Base-by-base conservation (phyloP, 2,888 invertebrate genomes). In the Cheilosia vulpina region DNA sequence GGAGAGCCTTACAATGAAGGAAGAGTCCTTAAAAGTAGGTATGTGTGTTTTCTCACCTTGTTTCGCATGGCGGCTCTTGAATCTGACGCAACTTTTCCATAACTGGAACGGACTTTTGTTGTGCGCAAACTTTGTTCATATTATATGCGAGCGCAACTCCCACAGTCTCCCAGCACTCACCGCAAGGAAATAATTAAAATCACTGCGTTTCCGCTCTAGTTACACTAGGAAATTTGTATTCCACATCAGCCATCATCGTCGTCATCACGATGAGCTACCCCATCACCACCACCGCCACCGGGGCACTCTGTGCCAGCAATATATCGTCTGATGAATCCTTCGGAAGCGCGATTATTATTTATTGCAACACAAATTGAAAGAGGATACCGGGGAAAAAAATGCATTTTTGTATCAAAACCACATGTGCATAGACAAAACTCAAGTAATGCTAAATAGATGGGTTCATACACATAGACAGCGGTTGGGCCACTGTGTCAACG, bases 101-200 rank as follows among this genome's bases (percentile, higher is more conserved):
- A 55, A 68, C 43, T 57, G 6, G 45, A 72, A 72, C 17, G 27
- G 50, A 43, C 55, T 63, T 65, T 63, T 43, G 47, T 72, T 50
- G 17, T 17, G 17, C n/a, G n/a, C 50, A 11, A 50, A 19, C 21
- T 13, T 50, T 7, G 1, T 50, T 21, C 50, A 5, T 50, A 7
- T 21, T 19, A 43, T 66, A 38, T 52, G 19, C 47, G 63, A 5
- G 31, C 15, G 7, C 47, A 41, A 17, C 55, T 31, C 47, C 43
- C 43, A 38, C 31, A 69, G 43, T 62, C 60, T 27, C 27, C 50
- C 38, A n/a, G 27, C 69, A 71, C 73, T 83, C 57, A 79, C 73
- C 68, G 47, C 79, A 58, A 79, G 78, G 83, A 83, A 83, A 83
- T 79, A 83, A 83, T 83, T 83, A 84, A 80, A 80, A 84, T 80